Evolutionary conservation across 2,888 invertebrate genomes (phyloP).

Genomic region (Acanthococcus lagerstroemiae): DNA sequence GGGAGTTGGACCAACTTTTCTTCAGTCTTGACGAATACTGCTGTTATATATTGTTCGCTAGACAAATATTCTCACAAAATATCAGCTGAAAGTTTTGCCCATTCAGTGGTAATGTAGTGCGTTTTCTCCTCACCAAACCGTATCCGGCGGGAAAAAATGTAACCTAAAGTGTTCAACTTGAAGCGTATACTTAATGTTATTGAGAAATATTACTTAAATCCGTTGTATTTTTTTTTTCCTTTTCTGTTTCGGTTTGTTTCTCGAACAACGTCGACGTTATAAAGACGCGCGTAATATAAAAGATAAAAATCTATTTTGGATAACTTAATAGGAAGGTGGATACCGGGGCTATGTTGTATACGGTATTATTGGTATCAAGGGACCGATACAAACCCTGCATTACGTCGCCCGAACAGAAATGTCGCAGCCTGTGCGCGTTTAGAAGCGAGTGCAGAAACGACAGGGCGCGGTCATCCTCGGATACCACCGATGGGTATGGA

Average conservation of each 20-base stretch:
- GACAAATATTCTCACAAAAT: too few species aligned
- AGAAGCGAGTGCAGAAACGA: slow-evolving; percentile 1
- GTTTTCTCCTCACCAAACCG: too few species aligned
- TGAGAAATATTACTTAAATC: background rate
- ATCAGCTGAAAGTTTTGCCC: too few species aligned
- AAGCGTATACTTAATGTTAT: background rate
- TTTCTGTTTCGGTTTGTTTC: background rate
- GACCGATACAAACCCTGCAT: slow-evolving; percentile 15
- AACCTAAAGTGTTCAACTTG: too few species aligned
- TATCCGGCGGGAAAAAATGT: too few species aligned
- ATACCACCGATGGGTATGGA: too few species aligned
- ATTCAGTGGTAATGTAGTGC: too few species aligned
- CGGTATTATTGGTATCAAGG: slow-evolving; percentile 20
- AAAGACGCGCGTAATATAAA: slow-evolving; percentile 2
- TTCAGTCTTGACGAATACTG: too few species aligned
- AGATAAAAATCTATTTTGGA: slow-evolving; percentile 31
- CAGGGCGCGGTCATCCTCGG: slow-evolving; percentile 17
- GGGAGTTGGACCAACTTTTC: too few species aligned
- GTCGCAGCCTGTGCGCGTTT: slow-evolving; percentile 21
- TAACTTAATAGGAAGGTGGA: slow-evolving; percentile 21
- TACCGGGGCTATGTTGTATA: slow-evolving; percentile 10
- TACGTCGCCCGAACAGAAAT: slow-evolving; percentile 21
- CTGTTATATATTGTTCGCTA: too few species aligned
- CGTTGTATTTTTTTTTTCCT: background rate
- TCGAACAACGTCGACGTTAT: too few species aligned